These are phyloP conservation scores for Alcedo atthis DNA, from an alignment of 2,797 vertebrate species.

Conservation along the genomic window DNA sequence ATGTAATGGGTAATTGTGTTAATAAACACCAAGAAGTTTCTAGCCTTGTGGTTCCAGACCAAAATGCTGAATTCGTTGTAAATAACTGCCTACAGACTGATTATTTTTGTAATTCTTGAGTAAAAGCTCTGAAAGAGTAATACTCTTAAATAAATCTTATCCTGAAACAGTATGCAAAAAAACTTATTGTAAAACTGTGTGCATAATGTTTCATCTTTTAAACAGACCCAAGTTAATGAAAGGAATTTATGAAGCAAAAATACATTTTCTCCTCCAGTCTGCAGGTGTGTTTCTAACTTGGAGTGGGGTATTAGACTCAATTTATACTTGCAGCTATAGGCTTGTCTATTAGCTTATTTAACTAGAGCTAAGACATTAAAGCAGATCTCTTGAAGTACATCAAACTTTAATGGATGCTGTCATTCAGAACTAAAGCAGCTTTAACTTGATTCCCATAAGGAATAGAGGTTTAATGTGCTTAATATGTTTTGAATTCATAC, in stretches of 20 bases:
- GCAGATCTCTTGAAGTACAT: background rate
- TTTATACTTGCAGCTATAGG: background rate
- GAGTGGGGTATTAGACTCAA: background rate
- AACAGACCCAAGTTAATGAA: background rate
- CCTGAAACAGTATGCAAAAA: background rate
- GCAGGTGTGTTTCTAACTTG: background rate
- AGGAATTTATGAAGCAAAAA: background rate
- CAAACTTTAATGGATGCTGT: constrained; percentile 37
- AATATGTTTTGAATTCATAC: constrained; percentile 17
- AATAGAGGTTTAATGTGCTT: constrained; percentile 4
- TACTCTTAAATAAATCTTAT: background rate
- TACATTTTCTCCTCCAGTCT: background rate
- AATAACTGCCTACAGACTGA: background rate
- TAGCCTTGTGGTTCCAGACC: background rate
- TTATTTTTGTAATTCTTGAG: background rate
- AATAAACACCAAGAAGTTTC: background rate
- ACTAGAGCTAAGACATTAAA: background rate
- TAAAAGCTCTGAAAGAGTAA: background rate
- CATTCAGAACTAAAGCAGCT: background rate
- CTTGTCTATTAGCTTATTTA: constrained; percentile 13
- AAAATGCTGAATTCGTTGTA: background rate
- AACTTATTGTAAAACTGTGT: background rate
- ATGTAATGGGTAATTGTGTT: background rate
- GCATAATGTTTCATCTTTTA: background rate
- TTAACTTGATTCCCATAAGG: constrained; percentile 2